Evolutionary conservation across 1,140 invertebrate species (phyloP).

Genomic region (Heterodera schachtii): DNA sequence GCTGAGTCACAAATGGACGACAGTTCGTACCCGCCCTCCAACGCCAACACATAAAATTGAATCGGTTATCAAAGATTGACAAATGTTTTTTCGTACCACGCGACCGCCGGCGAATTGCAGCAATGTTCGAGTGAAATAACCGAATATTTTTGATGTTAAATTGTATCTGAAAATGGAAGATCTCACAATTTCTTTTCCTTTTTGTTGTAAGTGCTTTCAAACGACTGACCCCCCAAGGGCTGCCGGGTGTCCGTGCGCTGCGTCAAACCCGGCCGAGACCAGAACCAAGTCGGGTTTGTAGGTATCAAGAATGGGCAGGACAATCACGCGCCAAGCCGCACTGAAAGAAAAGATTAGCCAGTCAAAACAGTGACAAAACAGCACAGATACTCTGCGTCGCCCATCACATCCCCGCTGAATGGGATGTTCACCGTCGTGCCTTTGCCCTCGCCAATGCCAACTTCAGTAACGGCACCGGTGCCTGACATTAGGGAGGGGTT

Average conservation of each 20-base stretch:
- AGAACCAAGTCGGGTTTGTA: conserved; percentile 92
- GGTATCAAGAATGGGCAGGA: conserved; percentile 88
- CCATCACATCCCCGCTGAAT: conserved; percentile 90
- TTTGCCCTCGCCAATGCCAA: conserved; percentile 82
- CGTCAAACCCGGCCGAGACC: conserved; percentile 96
- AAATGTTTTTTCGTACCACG: conserved; percentile 68
- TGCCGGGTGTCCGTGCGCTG: conserved; percentile 86
- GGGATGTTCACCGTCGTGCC: conserved; percentile 96
- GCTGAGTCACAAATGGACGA: conserved; percentile 92
- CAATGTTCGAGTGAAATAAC: conserved; percentile 90
- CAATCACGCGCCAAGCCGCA: conserved; percentile 87
- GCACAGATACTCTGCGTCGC: conserved; percentile 75
- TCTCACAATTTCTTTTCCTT: background rate
- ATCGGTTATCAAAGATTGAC: background rate
- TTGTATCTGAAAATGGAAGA: conserved; percentile 55
- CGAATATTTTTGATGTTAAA: conserved; percentile 73
- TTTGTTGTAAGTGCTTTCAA: background rate
- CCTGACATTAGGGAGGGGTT: background rate
- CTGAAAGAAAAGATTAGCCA: conserved; percentile 6
- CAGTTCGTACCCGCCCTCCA: conserved; percentile 90
- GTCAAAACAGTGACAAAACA: background rate
- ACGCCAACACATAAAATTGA: conserved; percentile 70
- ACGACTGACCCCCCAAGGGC: conserved; percentile 92
- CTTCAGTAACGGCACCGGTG: conserved; percentile 71
- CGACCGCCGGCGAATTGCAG: conserved; percentile 86